Base-by-base conservation (phyloP, 2,797 vertebrate genomes). In the Heliangelus exortis region DNA sequence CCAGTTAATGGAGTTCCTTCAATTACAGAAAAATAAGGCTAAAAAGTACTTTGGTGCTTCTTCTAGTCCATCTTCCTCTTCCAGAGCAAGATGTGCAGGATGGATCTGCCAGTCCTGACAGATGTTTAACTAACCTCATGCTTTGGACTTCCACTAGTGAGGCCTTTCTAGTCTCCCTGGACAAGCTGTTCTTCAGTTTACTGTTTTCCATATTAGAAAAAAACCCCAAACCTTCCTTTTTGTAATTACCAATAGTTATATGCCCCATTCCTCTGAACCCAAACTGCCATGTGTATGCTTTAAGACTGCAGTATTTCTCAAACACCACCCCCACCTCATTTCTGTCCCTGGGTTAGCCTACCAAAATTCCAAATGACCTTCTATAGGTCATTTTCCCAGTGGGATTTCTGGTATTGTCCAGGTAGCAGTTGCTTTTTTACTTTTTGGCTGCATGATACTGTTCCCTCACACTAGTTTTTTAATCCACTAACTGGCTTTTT, bases 1-100 rank as follows among this genome's bases (percentile, higher is more conserved):
- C 23, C 5, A 20, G n/a, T 82, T 54, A 31, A 54, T 9, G 63
- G 20, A 54, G 2, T 74, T 89, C 39, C 33, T 67, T 93, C 17
- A 73, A 7, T 72, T 66, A 25, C 4, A 51, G 51, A 47, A 72
- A 58, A 71, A 63, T 18, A 78, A 75, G 34, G 4, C 39, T 59
- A n/a, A 62, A 67, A 76, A 25, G 2, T 48, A 29, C 25, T 21
- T 81, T 0, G 0, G 6, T 47, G 6, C 5, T 19, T 86, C 33
- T 76, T 75, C 47, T 19, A 48, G 47, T 76, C 48, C 19, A 21
- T 69, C 39, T 51, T 57, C 2, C 2, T 54, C 7, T 53, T 76
- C 43, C 51, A 63, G 43, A 84, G 43, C 26, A 55, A 29, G 33
- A 50, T n/a, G 8, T 50, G 23, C 34, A 53, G 34, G 25, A 33